Evolutionary conservation across 2,888 invertebrate genomes (phyloP).

Genomic region (Agonopterix subpropinquella): DNA sequence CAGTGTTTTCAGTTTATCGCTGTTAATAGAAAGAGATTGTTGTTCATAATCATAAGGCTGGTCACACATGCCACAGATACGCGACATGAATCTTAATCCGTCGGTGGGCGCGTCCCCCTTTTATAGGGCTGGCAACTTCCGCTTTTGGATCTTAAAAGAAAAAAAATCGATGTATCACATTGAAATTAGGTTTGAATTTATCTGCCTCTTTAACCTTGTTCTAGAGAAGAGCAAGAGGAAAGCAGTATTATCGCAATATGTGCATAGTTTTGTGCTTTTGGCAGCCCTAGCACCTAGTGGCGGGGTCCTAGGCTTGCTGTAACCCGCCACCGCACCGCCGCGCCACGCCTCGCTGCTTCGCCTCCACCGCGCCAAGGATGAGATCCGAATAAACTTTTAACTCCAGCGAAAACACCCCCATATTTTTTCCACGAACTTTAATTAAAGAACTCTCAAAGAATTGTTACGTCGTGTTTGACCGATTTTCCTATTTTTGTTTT

Average conservation of each 20-base stretch:
- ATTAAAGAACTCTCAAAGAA: conserved; percentile 16
- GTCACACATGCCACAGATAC: conserved; percentile 37
- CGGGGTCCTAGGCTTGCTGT: neutral
- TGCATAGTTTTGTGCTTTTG: neutral
- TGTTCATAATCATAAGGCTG: conserved; percentile 27
- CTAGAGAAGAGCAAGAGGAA: too few relatives aligned
- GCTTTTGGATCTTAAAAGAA: too few relatives aligned
- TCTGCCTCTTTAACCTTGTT: too few relatives aligned
- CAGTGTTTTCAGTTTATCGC: conserved; percentile 6
- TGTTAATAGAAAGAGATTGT: conserved; percentile 25
- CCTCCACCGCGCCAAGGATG: conserved; percentile 11
- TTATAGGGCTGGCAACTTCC: neutral
- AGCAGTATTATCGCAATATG: too few relatives aligned
- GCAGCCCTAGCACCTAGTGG: neutral
- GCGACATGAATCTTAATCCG: conserved; percentile 34
- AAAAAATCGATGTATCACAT: too few relatives aligned
- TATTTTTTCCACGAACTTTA: conserved; percentile 14
- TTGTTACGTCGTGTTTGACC: conserved; percentile 13
- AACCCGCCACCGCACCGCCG: conserved; percentile 1
- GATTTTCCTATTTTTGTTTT: neutral
- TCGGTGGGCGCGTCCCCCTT: neutral
- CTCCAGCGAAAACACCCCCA: conserved; percentile 12
- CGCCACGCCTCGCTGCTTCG: conserved; percentile 11
- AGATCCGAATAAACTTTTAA: conserved; percentile 16
- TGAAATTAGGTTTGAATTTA: too few relatives aligned